phyloP scores from a whole-genome alignment of 1,140 invertebrate species.

The Zaprionus ghesquierei region DNA sequence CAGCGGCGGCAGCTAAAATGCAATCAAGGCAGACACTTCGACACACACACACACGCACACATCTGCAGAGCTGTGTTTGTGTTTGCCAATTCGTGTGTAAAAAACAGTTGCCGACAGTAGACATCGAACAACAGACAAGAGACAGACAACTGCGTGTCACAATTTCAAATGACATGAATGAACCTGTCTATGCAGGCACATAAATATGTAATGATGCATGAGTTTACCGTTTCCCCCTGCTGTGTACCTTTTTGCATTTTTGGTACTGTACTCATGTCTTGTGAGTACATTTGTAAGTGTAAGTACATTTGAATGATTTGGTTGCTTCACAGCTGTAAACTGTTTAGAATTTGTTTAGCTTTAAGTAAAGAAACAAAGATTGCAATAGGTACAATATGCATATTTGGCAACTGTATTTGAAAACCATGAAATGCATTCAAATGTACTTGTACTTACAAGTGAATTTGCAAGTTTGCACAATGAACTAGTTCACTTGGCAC shows the following conservation, averaged over 20 bases:
- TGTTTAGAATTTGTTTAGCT: too few relatives aligned
- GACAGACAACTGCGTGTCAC: constrained; percentile 18
- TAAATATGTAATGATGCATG: background rate
- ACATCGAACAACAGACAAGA: background rate
- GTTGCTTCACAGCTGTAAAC: background rate
- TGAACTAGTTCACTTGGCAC: too few relatives aligned
- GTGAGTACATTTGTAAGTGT: background rate
- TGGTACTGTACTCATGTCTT: background rate
- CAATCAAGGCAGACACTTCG: constrained; percentile 15
- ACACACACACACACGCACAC: constrained; percentile 6
- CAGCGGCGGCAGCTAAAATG: constrained; percentile 6
- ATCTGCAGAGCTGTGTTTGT: background rate
- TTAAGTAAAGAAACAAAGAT: too few relatives aligned
- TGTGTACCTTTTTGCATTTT: background rate
- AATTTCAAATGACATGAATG: constrained; percentile 42
- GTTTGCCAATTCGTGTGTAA: background rate
- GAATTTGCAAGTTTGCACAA: background rate
- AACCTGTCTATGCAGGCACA: background rate
- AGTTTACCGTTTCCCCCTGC: background rate
- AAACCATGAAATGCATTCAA: background rate
- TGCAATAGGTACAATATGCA: background rate
- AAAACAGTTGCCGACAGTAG: background rate
- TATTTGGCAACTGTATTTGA: too few relatives aligned
- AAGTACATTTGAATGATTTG: background rate
- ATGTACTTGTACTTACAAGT: background rate